phyloP scores from a whole-genome alignment of 2,113 vertebrate species.

The Melozone crissalis region DNA sequence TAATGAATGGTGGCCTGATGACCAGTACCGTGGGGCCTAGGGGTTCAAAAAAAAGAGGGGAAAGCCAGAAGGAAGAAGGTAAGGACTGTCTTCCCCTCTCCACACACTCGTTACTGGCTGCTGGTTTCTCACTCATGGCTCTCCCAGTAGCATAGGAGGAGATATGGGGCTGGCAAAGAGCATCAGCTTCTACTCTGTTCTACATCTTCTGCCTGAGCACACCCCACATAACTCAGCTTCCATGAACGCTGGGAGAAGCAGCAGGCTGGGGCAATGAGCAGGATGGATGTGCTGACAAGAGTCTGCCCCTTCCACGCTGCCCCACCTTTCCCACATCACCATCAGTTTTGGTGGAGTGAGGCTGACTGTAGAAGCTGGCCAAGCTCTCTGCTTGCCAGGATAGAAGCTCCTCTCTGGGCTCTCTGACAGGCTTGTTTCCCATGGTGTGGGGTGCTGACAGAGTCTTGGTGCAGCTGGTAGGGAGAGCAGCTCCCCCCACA shows the following conservation, averaged over 20 bases:
- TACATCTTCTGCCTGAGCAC: neutral
- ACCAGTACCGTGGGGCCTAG: neutral
- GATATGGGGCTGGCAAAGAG: neutral
- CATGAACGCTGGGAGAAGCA: neutral
- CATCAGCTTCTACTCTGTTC: neutral
- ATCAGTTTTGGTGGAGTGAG: neutral
- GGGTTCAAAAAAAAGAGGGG: neutral
- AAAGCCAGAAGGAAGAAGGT: neutral
- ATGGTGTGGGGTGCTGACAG: neutral
- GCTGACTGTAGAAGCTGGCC: neutral
- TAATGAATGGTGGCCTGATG: neutral
- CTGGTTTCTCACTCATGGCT: neutral
- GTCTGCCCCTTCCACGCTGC: neutral
- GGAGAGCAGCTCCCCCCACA: neutral
- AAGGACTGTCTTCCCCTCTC: neutral
- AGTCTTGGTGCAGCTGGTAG: neutral
- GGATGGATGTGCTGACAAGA: neutral
- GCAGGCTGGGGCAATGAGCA: neutral
- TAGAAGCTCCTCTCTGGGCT: neutral
- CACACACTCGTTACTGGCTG: neutral
- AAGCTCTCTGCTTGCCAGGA: neutral
- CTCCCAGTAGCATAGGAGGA: neutral
- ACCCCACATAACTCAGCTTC: fast-evolving
- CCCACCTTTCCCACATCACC: neutral
- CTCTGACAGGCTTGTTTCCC: neutral